Percentiles rank a stretch among this genome's conserved stretches.
These are phyloP conservation scores for Cotesia chilonis DNA, from an alignment of 1,140 invertebrate genomes.

Conservation along the genomic window DNA sequence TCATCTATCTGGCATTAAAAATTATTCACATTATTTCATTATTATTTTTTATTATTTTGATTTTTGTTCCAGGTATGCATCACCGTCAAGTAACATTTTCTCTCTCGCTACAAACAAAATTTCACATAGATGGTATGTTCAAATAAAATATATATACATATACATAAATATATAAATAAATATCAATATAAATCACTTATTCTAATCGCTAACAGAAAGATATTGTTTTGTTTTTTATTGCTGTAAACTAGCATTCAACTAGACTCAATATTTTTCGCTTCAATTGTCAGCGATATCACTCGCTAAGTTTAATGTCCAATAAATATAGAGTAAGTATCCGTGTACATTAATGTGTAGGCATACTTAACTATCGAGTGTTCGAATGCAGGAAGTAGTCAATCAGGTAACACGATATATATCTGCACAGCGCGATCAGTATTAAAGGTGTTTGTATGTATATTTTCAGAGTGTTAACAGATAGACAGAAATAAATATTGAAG, in stretches of 20 bases:
- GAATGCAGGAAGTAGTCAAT: slow-evolving; percentile 21
- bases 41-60: slow-evolving; percentile 6
- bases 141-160: not conserved
- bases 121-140: slow-evolving; percentile 16
- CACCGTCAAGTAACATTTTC: slow-evolving; percentile 20
- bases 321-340: too few species aligned
- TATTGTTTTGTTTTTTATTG: too few species aligned
- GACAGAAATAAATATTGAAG: too few species aligned
- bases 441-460: not conserved
- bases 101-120: slow-evolving; percentile 21
- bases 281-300: too few species aligned
- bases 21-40: not conserved
- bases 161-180: not conserved
- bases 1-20: slow-evolving; percentile 1
- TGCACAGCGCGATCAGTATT: not conserved
- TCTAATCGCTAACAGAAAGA: too few species aligned
- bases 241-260: too few species aligned
- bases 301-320: too few species aligned
- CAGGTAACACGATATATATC: slow-evolving; percentile 13
- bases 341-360: too few species aligned
- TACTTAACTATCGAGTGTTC: slow-evolving; percentile 6
- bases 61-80: slow-evolving; percentile 31
- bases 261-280: too few species aligned
- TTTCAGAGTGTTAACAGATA: not conserved
- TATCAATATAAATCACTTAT: too few species aligned